A percentile compares a stretch with the other conserved stretches of the same genome.
Conservation (phyloP, 2,888 invertebrate genomes). For the Drosophila mulleri region DNA sequence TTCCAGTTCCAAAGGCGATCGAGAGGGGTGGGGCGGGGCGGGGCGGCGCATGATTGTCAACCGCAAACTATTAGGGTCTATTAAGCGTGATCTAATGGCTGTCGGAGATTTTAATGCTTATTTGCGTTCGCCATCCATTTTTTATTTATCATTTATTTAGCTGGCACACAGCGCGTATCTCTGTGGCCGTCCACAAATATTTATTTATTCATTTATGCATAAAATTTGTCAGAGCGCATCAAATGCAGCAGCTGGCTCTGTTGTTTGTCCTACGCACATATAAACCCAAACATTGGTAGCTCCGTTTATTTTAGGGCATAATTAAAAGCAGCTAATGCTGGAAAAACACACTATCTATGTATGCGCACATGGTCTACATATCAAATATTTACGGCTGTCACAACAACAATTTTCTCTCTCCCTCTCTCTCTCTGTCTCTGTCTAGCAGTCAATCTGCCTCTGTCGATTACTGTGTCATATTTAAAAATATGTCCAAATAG, state of each 20-base stretch:
- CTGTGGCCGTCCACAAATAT: slow-evolving; percentile 55
- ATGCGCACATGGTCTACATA: not conserved
- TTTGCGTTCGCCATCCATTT: not conserved
- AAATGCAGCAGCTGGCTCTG: slow-evolving; percentile 48
- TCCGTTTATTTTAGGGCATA: slow-evolving; percentile 62
- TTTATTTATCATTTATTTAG: slow-evolving; percentile 1
- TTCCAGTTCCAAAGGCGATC: not conserved
- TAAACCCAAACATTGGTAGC: slow-evolving; percentile 42
- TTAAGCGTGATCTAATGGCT: slow-evolving; percentile 73
- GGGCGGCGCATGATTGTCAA: slow-evolving; percentile 17
- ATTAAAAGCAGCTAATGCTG: slow-evolving; percentile 56
- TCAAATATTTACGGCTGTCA: slow-evolving; percentile 46
- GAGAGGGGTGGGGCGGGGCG: not conserved
- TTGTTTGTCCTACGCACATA: slow-evolving; percentile 28
- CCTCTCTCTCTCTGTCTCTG: not conserved
- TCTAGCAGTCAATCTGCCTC: not conserved
- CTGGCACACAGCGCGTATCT: not conserved
- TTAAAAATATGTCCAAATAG: slow-evolving; percentile 9
- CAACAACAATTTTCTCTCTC: not conserved
- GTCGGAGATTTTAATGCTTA: slow-evolving; percentile 32
- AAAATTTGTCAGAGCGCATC: slow-evolving; percentile 42
- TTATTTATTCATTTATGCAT: slow-evolving; percentile 56
- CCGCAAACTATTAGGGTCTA: slow-evolving; percentile 77
- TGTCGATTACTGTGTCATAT: not conserved
- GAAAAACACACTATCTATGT: slow-evolving; percentile 13